Conservation (phyloP, 2,888 invertebrate genomes). For the Lycaena phlaeas region DNA sequence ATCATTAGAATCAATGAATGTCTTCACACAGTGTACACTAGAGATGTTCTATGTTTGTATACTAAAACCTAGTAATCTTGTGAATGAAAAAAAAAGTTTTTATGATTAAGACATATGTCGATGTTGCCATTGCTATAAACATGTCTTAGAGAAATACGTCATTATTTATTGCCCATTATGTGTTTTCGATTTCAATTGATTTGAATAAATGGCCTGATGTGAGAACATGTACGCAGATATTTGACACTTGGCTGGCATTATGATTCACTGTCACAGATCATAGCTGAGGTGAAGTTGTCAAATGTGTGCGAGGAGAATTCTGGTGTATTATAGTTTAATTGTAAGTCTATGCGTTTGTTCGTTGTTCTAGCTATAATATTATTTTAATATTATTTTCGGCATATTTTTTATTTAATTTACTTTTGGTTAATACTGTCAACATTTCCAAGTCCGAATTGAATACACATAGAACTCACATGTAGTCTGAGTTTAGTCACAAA, state of each 20-base stretch:
- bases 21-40: too few relatives aligned
- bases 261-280: background rate
- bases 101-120: background rate
- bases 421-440: conserved; percentile 9
- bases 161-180: conserved; percentile 4
- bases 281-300: background rate
- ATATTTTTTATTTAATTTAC: conserved; percentile 12
- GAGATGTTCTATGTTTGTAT: too few relatives aligned
- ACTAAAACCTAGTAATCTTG: too few relatives aligned
- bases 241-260: background rate
- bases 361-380: conserved; percentile 51
- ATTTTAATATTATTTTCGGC: conserved; percentile 34
- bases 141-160: too few relatives aligned
- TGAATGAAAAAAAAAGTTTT: too few relatives aligned
- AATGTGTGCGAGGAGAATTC: conserved; percentile 1
- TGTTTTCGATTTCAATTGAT: background rate
- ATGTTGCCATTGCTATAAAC: too few relatives aligned
- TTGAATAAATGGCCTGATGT: background rate
- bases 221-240: background rate
- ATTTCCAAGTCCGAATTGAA: conserved; percentile 7
- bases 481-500: too few relatives aligned
- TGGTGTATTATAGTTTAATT: conserved; percentile 50
- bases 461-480: conserved; percentile 1
- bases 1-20: too few relatives aligned
- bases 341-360: conserved; percentile 45